A percentile compares a stretch with the other conserved stretches of the same genome.
phyloP scores from a whole-genome alignment of 2,888 invertebrate genomes.

The Cerastis leucographa region DNA sequence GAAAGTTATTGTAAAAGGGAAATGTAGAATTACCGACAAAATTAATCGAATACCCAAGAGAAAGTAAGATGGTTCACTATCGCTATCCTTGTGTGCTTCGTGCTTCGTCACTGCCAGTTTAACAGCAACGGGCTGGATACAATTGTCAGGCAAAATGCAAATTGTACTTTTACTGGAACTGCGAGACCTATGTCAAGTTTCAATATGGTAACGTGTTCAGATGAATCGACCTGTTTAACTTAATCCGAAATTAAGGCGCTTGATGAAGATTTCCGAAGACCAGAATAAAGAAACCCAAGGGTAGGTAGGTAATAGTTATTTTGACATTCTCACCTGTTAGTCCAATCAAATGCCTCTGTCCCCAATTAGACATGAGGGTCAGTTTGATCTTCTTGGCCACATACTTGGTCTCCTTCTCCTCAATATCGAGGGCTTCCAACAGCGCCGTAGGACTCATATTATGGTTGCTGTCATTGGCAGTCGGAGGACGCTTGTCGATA shows the following conservation, averaged over 20 bases:
- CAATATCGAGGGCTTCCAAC: constrained; percentile 69
- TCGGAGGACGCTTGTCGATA: constrained; percentile 90
- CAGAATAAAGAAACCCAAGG: too few species aligned
- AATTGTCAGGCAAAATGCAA: background rate
- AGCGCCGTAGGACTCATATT: constrained; percentile 75
- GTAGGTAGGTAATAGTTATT: background rate
- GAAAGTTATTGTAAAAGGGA: background rate
- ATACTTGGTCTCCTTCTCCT: constrained; percentile 78
- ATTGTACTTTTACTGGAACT: background rate
- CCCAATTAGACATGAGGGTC: constrained; percentile 92
- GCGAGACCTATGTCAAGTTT: background rate
- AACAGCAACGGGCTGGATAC: background rate
- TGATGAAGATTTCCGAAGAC: background rate
- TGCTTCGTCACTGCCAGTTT: background rate
- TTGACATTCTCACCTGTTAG: constrained; percentile 85
- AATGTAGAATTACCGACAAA: background rate
- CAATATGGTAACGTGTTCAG: background rate
- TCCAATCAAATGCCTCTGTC: constrained; percentile 91
- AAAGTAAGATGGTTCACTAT: background rate
- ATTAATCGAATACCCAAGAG: background rate
- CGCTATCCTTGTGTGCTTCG: background rate
- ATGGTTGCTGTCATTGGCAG: constrained; percentile 87
- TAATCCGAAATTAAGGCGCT: background rate
- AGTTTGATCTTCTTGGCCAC: constrained; percentile 87
- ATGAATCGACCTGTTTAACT: background rate